Conservation (phyloP, 2,888 invertebrate genomes). For the Camptogramma bilineatum region DNA sequence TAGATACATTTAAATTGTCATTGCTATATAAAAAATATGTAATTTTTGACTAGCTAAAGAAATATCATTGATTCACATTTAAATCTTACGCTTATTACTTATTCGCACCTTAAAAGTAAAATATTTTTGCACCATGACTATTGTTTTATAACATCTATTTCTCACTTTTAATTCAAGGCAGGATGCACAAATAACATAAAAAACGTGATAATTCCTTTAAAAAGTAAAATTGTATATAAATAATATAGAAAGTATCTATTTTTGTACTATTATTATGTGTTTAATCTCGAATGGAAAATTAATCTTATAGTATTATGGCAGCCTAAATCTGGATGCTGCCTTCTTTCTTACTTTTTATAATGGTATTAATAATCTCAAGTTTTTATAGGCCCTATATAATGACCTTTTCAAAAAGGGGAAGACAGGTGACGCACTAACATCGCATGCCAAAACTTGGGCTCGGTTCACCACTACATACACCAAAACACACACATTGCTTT, state of each 20-base stretch:
- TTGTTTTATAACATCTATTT: conserved; percentile 7
- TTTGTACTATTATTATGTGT: too few species aligned
- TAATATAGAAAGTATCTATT: too few species aligned
- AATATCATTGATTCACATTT: conserved; percentile 27
- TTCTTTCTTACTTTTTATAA: too few species aligned
- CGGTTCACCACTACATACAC: too few species aligned
- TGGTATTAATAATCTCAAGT: too few species aligned
- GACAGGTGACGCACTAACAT: too few species aligned
- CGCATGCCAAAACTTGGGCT: too few species aligned
- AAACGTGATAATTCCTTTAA: background rate
- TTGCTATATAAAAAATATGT: conserved; percentile 16
- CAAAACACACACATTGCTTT: too few species aligned
- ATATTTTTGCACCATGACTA: conserved; percentile 10
- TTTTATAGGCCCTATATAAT: too few species aligned
- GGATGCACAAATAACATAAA: background rate
- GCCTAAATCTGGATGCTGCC: too few species aligned
- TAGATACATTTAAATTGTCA: background rate
- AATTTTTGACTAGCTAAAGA: conserved; percentile 27
- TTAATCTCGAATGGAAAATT: background rate
- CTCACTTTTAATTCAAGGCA: conserved; percentile 4
- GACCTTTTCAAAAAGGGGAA: too few species aligned
- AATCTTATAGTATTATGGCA: too few species aligned
- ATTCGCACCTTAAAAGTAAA: conserved; percentile 15
- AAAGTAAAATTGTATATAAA: background rate
- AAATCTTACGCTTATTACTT: conserved; percentile 31